Evolutionary conservation across 2,113 vertebrate species (phyloP).

Genomic region (Gobius niger): DNA sequence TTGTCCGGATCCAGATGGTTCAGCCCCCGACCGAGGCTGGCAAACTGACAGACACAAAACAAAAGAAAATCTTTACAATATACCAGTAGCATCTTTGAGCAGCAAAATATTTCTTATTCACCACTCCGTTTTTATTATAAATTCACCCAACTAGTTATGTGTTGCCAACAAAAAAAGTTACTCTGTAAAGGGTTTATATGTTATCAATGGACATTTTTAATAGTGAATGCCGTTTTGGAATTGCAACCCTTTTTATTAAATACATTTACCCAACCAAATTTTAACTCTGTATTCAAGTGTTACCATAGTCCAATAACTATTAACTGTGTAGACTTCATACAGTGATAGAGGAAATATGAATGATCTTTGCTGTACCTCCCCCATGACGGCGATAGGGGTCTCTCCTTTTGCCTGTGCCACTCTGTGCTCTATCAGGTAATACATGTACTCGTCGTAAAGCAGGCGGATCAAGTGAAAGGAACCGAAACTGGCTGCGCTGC

Average conservation of each 20-base stretch:
- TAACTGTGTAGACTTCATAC: not conserved
- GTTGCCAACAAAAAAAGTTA: too few species aligned
- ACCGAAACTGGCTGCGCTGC: constrained; percentile 91
- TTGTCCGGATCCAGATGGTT: constrained; percentile 88
- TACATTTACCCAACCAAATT: too few species aligned
- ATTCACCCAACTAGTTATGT: too few species aligned
- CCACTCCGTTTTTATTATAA: too few species aligned
- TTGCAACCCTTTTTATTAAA: too few species aligned
- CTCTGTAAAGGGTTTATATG: too few species aligned
- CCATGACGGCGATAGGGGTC: constrained; percentile 93
- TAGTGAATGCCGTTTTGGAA: too few species aligned
- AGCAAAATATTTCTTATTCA: not conserved
- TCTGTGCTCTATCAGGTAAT: constrained; percentile 91
- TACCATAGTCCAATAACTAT: not conserved
- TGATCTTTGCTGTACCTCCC: constrained; percentile 79
- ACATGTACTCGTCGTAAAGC: constrained; percentile 94
- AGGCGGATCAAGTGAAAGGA: constrained; percentile 93
- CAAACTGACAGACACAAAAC: constrained; percentile 76
- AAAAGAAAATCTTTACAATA: constrained; percentile 8
- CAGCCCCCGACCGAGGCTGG: constrained; percentile 84
- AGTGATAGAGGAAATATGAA: not conserved
- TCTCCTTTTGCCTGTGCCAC: constrained; percentile 92
- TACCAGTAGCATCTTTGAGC: not conserved
- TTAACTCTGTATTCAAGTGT: too few species aligned
- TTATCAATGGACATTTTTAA: too few species aligned